phyloP scores from a whole-genome alignment of 1,140 invertebrate genomes.

The Octopus sinensis region DNA sequence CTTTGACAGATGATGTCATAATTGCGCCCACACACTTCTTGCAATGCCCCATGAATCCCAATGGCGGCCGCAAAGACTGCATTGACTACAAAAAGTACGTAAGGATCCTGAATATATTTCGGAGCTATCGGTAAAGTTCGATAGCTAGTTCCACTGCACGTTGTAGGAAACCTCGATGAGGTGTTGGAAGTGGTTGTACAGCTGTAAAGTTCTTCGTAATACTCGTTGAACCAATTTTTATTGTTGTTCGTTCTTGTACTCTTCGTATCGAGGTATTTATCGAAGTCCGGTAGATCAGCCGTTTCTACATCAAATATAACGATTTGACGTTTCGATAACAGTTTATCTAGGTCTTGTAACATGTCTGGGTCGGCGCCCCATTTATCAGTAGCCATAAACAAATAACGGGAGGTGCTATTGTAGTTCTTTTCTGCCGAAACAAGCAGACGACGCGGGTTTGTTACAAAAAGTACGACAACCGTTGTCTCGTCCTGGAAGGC shows the following conservation, averaged over 20 bases:
- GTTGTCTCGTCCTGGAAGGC: conserved; percentile 62
- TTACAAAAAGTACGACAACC: conserved; percentile 70
- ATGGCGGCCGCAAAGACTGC: conserved; percentile 49
- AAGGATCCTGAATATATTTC: conserved; percentile 50
- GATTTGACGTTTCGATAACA: conserved; percentile 39
- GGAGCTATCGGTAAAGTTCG: conserved; percentile 35
- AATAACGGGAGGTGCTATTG: conserved; percentile 56
- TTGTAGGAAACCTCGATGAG: conserved; percentile 10
- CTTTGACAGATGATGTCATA: conserved; percentile 36
- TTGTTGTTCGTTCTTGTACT: conserved; percentile 47
- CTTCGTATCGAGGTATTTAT: conserved; percentile 52
- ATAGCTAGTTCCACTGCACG: conserved; percentile 17
- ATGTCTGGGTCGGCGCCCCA: conserved; percentile 75
- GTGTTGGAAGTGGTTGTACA: conserved; percentile 36
- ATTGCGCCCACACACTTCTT: conserved; percentile 27
- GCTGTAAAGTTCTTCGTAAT: conserved; percentile 54
- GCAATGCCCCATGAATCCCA: conserved; percentile 42
- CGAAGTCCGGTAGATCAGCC: conserved; percentile 55
- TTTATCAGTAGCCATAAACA: conserved; percentile 75
- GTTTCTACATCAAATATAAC: conserved; percentile 57
- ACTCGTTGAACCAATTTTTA: conserved; percentile 60
- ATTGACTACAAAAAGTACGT: conserved; percentile 51
- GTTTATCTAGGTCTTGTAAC: conserved; percentile 66
- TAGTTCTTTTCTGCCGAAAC: conserved; percentile 59
- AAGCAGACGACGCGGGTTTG: conserved; percentile 70